Percentiles rank a stretch among this genome's conserved stretches.
Conservation (phyloP, 64 coral and sea anemone genomes). For the Actinia tenebrosa region DNA sequence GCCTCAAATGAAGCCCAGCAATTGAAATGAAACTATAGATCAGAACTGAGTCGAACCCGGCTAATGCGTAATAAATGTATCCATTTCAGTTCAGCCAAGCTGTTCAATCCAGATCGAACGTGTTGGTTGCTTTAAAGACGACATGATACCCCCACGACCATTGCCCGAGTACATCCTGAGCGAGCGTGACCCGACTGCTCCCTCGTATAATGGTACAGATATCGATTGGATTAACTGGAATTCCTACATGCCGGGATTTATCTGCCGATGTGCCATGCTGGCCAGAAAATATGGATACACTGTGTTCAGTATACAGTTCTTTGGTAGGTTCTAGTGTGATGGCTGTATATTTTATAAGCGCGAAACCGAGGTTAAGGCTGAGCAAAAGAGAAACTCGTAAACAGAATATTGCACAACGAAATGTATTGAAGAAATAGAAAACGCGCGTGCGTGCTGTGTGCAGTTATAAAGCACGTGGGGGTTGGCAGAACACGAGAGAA, state of each 20-base stretch:
- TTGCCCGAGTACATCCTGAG: slow-evolving; percentile 42
- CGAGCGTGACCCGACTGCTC: slow-evolving; percentile 34
- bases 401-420: too few relatives aligned
- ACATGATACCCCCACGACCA: slow-evolving; percentile 33
- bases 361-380: too few relatives aligned
- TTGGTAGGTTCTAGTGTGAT: slow-evolving; percentile 14
- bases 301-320: slow-evolving; percentile 52
- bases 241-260: slow-evolving; percentile 52
- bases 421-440: too few relatives aligned
- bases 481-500: too few relatives aligned
- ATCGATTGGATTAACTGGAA: slow-evolving; percentile 64
- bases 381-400: too few relatives aligned
- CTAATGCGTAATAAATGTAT: too few relatives aligned
- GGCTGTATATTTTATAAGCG: too few relatives aligned
- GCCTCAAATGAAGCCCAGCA: too few relatives aligned
- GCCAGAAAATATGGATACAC: slow-evolving; percentile 26
- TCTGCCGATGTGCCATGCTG: slow-evolving; percentile 47
- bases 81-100: slow-evolving; percentile 28
- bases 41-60: too few relatives aligned
- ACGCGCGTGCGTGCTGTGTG: too few relatives aligned
- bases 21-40: too few relatives aligned
- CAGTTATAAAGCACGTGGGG: too few relatives aligned
- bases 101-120: slow-evolving; percentile 57
- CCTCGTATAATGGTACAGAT: slow-evolving; percentile 53
- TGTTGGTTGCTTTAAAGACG: slow-evolving; percentile 50